Evolutionary conservation across 92 coral and sea anemone species (phyloP), one percentile per base, ranked within the genome.

Genomic region (Ricordea florida): DNA sequence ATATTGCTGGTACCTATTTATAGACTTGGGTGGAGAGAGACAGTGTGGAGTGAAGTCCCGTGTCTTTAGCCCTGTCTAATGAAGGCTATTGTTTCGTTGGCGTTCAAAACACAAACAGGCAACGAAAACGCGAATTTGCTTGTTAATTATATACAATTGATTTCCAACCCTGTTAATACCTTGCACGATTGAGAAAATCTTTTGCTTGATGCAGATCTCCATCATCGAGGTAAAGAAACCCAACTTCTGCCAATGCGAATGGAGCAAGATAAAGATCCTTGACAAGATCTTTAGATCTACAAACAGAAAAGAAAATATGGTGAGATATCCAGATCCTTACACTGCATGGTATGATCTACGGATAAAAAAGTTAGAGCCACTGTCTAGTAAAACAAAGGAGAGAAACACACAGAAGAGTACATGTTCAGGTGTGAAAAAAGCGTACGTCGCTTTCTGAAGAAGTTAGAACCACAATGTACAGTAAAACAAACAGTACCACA

Each of bases 211-310:
- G 83, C 50, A 88, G 80, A 35, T 94, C 87, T 27, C 88, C 92
- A 73, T 91, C 74, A 26, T 92, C 97, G 65, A 94, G 40, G 76
- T 88, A 75, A n/a, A 94, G 89, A 38, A 94, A 92, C 18, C 98
- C 98, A 31, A 94, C 83, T 80, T 94, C 97, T 38, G 97, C 98
- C 76, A 96, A 88, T 15, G 98, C 92, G 70, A 40, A 92, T 5
- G 98, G 90, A 20, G 93, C 98, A 46, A 92, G 71, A 32, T 82
- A 94, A 46, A 84, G 72, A 84, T 87, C 97, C 50, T 80, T 67
- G 17, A 83, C 96, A 46, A 89, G 21, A 10, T 83, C 87, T 64
- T 69, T 75, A 9, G 93, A 83, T 30, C 94, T 89, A 58, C n/a
- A n/a, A n/a, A n/a, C n/a, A n/a, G n/a, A 3, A 3, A 45, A 3